Evolutionary conservation across 2,797 vertebrate genomes (phyloP), one percentile per base, ranked within the genome.

Genomic region (Gobionotothen gibberifrons): DNA sequence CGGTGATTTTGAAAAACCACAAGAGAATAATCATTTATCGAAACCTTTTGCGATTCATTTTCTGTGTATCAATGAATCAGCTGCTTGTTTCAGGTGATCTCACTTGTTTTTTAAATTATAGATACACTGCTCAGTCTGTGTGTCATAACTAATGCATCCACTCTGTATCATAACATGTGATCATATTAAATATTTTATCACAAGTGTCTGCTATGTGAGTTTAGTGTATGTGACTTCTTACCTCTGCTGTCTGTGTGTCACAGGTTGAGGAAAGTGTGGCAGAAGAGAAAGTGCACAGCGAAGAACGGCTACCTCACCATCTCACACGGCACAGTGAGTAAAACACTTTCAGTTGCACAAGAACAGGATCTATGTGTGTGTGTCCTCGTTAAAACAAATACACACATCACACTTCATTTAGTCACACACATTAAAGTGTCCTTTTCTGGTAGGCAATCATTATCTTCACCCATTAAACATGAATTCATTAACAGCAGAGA

Each of bases 221-320:
- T 29, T 55, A 15, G 43, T 75, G 7, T 60, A 8, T 55, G 36
- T 82, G 53, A 73, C 54, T 8, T 8, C 32, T 64, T 4, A 69
- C 58, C 3, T 0, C 13, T 9, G 26, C 22, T 9, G 8, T 72
- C 22, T 60, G 39, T 63, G 52, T 81, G 1, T 3, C n/a, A 32
- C 84, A 99, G 98, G 86, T 94, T 99, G 89, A 95, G 98, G 85
- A 99, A 99, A 93, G 98, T 99, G 71, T 99, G 98, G 98, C 98
- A 99, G 94, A 99, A 99, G 88, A 97, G 98, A 82, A 99, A 99
- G 80, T 99, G 98, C 88, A 96, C 96, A 0, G 97, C 99, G 48
- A 98, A 97, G 93, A 99, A 99, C n/a, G 98, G 98, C 57, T 99
- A 97, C 94, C 96, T 99, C 88, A 99, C 97, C 74, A 99, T 99